Conservation (phyloP, 2,113 vertebrate species). For the Rana temporaria region DNA sequence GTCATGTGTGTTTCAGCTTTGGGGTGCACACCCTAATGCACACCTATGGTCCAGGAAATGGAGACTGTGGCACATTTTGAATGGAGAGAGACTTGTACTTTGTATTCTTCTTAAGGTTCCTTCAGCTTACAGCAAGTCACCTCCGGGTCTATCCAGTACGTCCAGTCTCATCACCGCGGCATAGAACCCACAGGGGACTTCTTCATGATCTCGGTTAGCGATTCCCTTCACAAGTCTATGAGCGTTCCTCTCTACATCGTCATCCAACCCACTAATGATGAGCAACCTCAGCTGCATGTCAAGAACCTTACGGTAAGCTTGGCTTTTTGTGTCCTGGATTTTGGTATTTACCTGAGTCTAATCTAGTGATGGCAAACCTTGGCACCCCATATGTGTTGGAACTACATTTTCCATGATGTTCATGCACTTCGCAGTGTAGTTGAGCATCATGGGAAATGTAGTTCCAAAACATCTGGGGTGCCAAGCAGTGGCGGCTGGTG, state of each 20-base stretch:
- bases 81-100: background rate
- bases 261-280: conserved; percentile 73
- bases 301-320: conserved; percentile 67
- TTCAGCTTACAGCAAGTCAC: conserved; percentile 73
- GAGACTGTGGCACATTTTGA: too few species aligned
- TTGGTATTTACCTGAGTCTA: too few species aligned
- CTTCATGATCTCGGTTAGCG: conserved; percentile 70
- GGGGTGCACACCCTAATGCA: too few species aligned
- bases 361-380: too few species aligned
- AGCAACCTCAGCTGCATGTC: conserved; percentile 69
- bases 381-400: too few species aligned
- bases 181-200: conserved; percentile 67
- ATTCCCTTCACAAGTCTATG: conserved; percentile 71
- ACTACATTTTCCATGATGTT: too few species aligned
- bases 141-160: conserved; percentile 69
- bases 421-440: too few species aligned
- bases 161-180: conserved; percentile 65
- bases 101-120: conserved; percentile 61
- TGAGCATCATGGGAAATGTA: too few species aligned
- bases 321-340: background rate
- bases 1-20: too few species aligned
- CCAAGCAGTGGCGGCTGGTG: too few species aligned
- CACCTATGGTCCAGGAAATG: too few species aligned
- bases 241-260: conserved; percentile 71
- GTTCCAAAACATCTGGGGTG: too few species aligned